Conservation (phyloP, 2,888 invertebrate genomes). For the Creontiades dilutus region DNA sequence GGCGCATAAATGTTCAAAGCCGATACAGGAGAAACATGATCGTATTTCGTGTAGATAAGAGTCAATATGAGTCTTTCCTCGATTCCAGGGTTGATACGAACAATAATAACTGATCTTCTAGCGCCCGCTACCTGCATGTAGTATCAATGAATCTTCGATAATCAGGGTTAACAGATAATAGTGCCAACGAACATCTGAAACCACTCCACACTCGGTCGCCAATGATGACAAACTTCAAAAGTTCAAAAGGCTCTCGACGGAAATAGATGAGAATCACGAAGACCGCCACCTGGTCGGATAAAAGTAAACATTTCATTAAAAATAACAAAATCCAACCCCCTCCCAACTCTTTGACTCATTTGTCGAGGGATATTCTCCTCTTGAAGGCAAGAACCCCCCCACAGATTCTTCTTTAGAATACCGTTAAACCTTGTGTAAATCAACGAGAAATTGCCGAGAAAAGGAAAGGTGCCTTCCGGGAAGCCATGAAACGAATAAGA, state of each 20-base stretch:
- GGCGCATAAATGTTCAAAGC: no score
- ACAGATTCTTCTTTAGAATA: neutral
- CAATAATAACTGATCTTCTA: no score
- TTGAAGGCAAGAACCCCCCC: no score
- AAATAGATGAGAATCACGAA: constrained; percentile 21
- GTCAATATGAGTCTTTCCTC: no score
- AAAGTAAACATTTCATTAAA: constrained; percentile 48
- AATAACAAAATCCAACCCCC: neutral
- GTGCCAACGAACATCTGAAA: no score
- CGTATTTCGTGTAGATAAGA: no score
- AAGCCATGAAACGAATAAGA: neutral
- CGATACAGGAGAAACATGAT: no score
- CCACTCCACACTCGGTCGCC: neutral
- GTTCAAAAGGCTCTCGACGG: neutral
- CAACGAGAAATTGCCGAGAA: neutral
- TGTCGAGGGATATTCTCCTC: neutral
- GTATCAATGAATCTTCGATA: no score
- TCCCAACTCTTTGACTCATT: neutral
- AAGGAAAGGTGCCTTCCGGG: neutral
- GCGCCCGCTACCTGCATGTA: no score
- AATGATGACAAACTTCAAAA: neutral
- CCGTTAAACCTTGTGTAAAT: neutral
- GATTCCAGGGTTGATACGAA: no score
- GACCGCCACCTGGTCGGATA: constrained; percentile 5
- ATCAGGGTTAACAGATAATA: no score